Percentiles rank a stretch among this genome's conserved stretches.
phyloP scores from a whole-genome alignment of 2,113 vertebrate species.

The Leptocoma aspasia region DNA sequence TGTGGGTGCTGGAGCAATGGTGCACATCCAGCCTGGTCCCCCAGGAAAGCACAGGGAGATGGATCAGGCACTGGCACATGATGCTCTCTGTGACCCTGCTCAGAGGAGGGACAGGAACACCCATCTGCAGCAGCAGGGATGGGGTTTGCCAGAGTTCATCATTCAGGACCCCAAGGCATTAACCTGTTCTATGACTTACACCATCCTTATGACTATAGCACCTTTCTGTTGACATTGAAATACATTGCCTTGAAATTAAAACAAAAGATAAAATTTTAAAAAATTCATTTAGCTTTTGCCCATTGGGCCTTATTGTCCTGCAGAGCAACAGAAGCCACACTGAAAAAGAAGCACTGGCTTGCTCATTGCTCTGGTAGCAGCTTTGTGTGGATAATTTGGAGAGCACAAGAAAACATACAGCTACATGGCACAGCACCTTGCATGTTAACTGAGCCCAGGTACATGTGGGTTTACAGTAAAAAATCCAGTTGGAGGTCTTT shows the following conservation, averaged over 20 bases:
- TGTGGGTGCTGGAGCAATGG: neutral
- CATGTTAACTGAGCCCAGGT: neutral
- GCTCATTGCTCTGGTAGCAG: neutral
- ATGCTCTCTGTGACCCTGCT: neutral
- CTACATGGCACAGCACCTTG: neutral
- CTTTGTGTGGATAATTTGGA: neutral
- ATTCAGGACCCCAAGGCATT: neutral
- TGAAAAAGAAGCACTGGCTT: neutral
- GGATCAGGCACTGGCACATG: neutral
- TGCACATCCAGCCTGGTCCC: neutral
- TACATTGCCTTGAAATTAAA: neutral
- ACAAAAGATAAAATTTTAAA: neutral
- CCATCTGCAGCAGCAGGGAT: neutral
- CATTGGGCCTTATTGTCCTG: neutral
- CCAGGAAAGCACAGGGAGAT: neutral
- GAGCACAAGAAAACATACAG: neutral
- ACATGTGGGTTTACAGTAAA: neutral
- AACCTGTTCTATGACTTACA: neutral
- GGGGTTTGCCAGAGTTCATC: neutral
- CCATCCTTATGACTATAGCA: neutral
- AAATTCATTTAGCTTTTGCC: neutral
- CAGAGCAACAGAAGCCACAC: neutral
- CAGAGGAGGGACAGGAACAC: accelerated
- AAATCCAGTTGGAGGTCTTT: neutral
- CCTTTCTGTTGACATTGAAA: neutral